Conservation (phyloP, 2,888 invertebrate genomes). For the Nineta flava region DNA sequence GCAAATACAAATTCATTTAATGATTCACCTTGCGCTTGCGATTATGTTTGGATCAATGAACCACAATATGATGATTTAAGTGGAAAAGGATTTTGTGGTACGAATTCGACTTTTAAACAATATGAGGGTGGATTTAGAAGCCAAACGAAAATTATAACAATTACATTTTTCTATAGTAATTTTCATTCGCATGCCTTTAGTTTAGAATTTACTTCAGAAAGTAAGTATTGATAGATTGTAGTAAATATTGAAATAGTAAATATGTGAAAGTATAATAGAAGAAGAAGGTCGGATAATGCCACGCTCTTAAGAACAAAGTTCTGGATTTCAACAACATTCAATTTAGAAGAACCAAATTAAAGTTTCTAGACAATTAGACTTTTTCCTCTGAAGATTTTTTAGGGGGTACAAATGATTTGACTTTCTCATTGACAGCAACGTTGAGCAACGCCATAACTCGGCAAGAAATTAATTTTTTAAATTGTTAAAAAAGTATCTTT, state of each 20-base stretch:
- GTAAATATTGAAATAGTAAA: not conserved
- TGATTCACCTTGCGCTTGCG: conserved; percentile 30
- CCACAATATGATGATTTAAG: conserved; percentile 44
- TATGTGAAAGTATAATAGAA: too few species aligned
- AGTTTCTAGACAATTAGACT: too few species aligned
- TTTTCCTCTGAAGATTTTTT: too few species aligned
- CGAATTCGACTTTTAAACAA: conserved; percentile 16
- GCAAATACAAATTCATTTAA: conserved; percentile 9
- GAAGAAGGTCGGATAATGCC: too few species aligned
- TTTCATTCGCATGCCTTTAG: conserved; percentile 43
- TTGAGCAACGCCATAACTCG: too few species aligned
- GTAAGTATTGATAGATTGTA: conserved; percentile 27
- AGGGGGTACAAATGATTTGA: too few species aligned
- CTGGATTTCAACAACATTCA: too few species aligned
- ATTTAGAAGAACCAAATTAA: too few species aligned
- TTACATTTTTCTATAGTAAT: conserved; percentile 40
- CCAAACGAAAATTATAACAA: conserved; percentile 39
- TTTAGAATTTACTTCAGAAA: conserved; percentile 43
- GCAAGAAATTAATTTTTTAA: too few species aligned
- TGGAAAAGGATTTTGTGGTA: conserved; percentile 42
- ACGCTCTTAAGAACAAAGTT: too few species aligned
- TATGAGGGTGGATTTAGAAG: conserved; percentile 32
- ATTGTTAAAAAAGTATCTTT: too few species aligned
- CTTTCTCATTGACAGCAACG: too few species aligned
- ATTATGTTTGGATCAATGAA: conserved; percentile 47